Evolutionary conservation across 2,113 vertebrate genomes (phyloP).

Genomic region (Dascyllus trimaculatus): DNA sequence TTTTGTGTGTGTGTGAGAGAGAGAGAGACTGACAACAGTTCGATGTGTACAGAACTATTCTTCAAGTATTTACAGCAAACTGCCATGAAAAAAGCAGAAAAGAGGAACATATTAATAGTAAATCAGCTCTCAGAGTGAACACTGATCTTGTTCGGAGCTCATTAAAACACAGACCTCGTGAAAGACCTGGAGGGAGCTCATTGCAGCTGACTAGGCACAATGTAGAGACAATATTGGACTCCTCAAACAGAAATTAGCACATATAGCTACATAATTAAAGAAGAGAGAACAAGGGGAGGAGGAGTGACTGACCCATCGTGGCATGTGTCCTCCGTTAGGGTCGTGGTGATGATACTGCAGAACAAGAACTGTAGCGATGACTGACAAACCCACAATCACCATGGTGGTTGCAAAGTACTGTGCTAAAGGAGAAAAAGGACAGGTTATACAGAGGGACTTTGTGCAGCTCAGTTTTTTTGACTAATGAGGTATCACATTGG

Average conservation of each 20-base stretch:
- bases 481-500: no score
- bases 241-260: no score
- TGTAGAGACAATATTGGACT: background rate
- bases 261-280: no score
- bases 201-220: background rate
- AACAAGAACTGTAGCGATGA: constrained; percentile 93
- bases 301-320: constrained; percentile 89
- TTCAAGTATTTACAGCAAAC: background rate
- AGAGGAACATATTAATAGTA: no score
- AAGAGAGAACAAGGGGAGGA: background rate
- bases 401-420: constrained; percentile 96
- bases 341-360: constrained; percentile 94
- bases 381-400: constrained; percentile 93
- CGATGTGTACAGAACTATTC: background rate
- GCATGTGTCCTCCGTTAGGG: constrained; percentile 93
- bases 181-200: background rate
- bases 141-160: no score
- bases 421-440: constrained; percentile 81
- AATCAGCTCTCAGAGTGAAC: no score
- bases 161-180: constrained; percentile 7
- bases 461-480: no score
- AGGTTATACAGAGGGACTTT: background rate
- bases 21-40: background rate
- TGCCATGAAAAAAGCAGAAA: no score
- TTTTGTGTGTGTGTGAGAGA: background rate